Percentiles rank a stretch among this genome's conserved stretches.
phyloP scores from a whole-genome alignment of 1,140 invertebrate genomes.

The Trichoplusia ni region DNA sequence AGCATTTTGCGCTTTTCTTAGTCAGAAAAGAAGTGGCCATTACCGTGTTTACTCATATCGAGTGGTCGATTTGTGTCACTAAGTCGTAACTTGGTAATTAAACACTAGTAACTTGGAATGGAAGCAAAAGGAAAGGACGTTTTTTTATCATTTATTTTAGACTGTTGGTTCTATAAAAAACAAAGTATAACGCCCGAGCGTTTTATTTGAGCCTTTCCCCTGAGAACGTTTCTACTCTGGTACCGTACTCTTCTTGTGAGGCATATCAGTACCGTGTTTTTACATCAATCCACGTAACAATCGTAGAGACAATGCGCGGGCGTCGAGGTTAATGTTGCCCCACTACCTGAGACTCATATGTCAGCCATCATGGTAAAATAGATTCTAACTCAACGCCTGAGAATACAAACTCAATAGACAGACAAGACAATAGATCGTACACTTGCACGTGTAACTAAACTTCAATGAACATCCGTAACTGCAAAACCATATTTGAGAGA shows the following conservation, averaged over 20 bases:
- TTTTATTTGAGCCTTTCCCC: background rate
- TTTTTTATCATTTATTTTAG: too few relatives aligned
- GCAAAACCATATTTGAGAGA: slow-evolving; percentile 13
- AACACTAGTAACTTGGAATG: too few relatives aligned
- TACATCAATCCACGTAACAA: slow-evolving; percentile 3
- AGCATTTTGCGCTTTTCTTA: too few relatives aligned
- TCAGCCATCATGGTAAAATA: background rate
- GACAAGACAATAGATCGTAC: slow-evolving; percentile 28
- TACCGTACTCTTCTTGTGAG: too few relatives aligned
- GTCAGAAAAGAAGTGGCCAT: too few relatives aligned
- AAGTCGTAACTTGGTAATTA: too few relatives aligned
- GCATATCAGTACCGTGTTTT: background rate
- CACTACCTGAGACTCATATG: slow-evolving; percentile 8
- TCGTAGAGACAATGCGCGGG: slow-evolving; percentile 15
- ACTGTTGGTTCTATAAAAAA: too few relatives aligned
- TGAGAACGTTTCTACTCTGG: background rate
- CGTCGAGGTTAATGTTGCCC: slow-evolving; percentile 26
- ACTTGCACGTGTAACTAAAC: slow-evolving; percentile 24
- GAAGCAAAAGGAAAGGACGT: too few relatives aligned
- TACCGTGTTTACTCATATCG: too few relatives aligned
- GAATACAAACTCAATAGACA: background rate
- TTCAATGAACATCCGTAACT: slow-evolving; percentile 17
- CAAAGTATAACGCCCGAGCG: too few relatives aligned
- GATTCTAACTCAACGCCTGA: background rate
- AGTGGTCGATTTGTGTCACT: too few relatives aligned